Evolutionary conservation across 2,888 invertebrate genomes (phyloP), one percentile per base, ranked within the genome.

Genomic region (Diaprepes abbreviatus): DNA sequence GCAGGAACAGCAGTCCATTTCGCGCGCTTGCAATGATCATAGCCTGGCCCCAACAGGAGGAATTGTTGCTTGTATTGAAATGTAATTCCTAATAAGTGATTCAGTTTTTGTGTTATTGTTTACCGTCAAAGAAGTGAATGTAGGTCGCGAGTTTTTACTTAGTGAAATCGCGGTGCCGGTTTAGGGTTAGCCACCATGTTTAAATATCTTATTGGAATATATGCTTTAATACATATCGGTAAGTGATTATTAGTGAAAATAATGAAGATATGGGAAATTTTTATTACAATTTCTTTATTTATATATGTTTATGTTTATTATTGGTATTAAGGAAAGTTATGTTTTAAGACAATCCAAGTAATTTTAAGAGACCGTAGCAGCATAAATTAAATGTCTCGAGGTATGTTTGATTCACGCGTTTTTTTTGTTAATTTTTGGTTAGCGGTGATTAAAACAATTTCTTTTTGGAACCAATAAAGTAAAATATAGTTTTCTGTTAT

Each of bases 1-100:
- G 45, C 71, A 57, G 71, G 66, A 69, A 66, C 36, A 52, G 24
- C 60, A 70, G 70, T 70, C 54, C 58, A 35, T 59, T 59, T 31
- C 70, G 52, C 65, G 65, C 70, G 58, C 65, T 70, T 43, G 69
- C 40, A 59, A 64, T 57, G 64, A 57, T 16, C 43, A 43, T 58
- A 50, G 57, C 40, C 57, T 50, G 55, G 57, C 64, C 43, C 54
- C 33, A 17, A 52, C 50, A 48, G 33, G 24, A 59, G 28, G 31
- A 55, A 59, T 45, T 19, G 35, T 12, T 66, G 40, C 66, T 50
- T 16, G 45, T 57, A 54, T 33, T 66, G 31, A 66, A 58, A 58
- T 66, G 66, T 50, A 50, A 50, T 12, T 50, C 24, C 6, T 50
- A 28, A 50, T 7, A 24, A 24, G 21, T 24, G 43, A 3, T 28